Conservation (phyloP, 2,113 vertebrate species). For the Sphyrna mokarran region DNA sequence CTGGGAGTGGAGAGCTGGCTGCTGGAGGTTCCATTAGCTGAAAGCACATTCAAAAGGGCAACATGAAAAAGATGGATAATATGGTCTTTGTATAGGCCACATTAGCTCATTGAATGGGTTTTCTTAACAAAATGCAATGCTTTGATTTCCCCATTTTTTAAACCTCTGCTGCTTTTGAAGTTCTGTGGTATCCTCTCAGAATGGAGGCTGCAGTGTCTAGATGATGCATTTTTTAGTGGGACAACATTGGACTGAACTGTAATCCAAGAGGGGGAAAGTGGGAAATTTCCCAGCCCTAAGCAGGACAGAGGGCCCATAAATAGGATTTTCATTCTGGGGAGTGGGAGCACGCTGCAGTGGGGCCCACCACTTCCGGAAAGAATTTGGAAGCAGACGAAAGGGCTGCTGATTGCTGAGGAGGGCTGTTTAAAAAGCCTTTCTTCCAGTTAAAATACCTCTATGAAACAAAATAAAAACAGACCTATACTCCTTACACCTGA, state of each 20-base stretch:
- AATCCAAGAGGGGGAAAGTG: too few relatives aligned
- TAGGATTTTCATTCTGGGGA: too few relatives aligned
- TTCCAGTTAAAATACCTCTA: too few relatives aligned
- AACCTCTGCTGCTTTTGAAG: not conserved
- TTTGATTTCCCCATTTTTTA: not conserved
- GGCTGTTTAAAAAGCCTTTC: too few relatives aligned
- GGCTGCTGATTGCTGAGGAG: too few relatives aligned
- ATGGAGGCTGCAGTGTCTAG: not conserved
- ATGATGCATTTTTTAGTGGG: not conserved
- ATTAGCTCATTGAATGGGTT: not conserved
- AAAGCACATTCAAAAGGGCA: constrained; percentile 49
- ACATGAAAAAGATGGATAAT: not conserved
- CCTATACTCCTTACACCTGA: too few relatives aligned
- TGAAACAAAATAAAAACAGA: too few relatives aligned
- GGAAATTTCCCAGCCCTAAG: too few relatives aligned
- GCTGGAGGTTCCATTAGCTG: constrained; percentile 95
- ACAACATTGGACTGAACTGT: not conserved
- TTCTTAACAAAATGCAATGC: not conserved
- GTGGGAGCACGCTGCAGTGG: too few relatives aligned
- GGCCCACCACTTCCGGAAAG: too few relatives aligned
- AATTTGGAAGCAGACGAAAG: too few relatives aligned
- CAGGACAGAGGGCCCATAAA: too few relatives aligned
- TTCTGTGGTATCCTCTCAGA: not conserved
- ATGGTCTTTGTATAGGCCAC: not conserved
- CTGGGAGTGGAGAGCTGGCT: constrained; percentile 96